phyloP scores from a whole-genome alignment of 30 jellyfish, hydroid and myxozoan species.

The Cassiopea andromeda region DNA sequence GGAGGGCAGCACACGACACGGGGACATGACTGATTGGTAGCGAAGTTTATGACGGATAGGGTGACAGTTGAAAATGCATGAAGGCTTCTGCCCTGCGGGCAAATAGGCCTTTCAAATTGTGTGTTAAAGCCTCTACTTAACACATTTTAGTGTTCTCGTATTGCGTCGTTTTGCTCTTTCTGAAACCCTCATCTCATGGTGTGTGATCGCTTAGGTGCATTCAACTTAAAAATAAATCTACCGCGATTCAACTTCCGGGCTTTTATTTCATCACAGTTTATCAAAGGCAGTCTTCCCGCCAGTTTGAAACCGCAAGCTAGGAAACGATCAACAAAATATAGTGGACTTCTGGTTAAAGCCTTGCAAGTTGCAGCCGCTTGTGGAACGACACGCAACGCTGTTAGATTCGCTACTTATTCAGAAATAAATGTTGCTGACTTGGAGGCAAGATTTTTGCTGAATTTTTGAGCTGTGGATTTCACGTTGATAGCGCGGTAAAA shows the following conservation, averaged over 20 bases:
- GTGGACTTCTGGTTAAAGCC: neutral
- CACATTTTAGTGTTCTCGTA: neutral
- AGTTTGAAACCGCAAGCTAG: slow-evolving; percentile 68
- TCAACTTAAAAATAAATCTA: slow-evolving; percentile 33
- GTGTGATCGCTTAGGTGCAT: slow-evolving; percentile 44
- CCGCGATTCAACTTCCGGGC: slow-evolving; percentile 77
- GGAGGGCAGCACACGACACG: too few species aligned
- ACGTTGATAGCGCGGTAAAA: neutral
- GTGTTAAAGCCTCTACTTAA: neutral
- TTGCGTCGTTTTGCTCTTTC: slow-evolving; percentile 15
- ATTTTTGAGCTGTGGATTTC: neutral
- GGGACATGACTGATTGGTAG: neutral
- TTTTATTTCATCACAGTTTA: slow-evolving; percentile 60
- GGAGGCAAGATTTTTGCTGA: slow-evolving; percentile 20
- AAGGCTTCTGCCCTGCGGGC: neutral
- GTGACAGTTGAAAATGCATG: too few species aligned
- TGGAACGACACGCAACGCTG: slow-evolving; percentile 15
- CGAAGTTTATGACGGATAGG: too few species aligned
- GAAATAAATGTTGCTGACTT: slow-evolving; percentile 24
- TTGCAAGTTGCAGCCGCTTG: neutral
- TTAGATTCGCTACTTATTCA: slow-evolving; percentile 6
- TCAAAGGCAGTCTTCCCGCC: slow-evolving; percentile 83
- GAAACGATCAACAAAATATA: slow-evolving; percentile 18
- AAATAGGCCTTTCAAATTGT: neutral
- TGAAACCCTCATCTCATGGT: slow-evolving; percentile 34